These are phyloP conservation scores for Strix aluco DNA, from an alignment of 2,113 vertebrate genomes.

Conservation along the genomic window DNA sequence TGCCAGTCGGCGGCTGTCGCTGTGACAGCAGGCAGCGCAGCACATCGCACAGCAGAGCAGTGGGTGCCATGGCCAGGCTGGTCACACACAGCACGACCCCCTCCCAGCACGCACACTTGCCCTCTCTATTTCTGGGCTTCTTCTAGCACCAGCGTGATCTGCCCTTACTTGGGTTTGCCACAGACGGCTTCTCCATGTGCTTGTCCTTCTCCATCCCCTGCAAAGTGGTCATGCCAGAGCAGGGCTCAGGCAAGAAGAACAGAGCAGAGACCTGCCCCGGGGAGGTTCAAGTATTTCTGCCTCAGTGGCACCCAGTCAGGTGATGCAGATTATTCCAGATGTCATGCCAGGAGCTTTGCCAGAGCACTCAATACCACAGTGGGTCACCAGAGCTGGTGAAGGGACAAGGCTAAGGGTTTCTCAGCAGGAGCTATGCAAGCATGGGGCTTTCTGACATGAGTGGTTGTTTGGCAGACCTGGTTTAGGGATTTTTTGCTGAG, in stretches of 20 bases:
- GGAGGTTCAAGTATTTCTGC: background rate
- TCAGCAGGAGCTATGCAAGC: accelerated
- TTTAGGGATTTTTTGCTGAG: background rate
- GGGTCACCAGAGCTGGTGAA: background rate
- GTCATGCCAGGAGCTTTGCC: background rate
- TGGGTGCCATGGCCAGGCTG: accelerated
- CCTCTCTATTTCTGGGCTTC: background rate
- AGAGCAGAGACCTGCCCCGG: background rate
- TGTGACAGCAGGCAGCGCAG: background rate
- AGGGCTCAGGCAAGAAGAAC: background rate
- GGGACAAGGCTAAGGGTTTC: background rate
- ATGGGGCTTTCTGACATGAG: background rate
- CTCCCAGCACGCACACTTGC: background rate
- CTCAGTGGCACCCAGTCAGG: background rate
- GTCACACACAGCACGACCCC: background rate
- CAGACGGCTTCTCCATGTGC: accelerated
- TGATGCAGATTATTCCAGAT: background rate
- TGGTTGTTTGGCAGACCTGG: background rate
- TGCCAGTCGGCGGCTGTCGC: background rate
- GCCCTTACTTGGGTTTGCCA: background rate
- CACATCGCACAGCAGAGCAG: background rate
- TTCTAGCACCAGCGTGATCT: accelerated
- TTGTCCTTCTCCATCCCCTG: background rate
- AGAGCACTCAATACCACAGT: background rate
- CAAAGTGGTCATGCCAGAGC: accelerated